A percentile compares a stretch with the other conserved stretches of the same genome.
Evolutionary conservation across 2,888 invertebrate species (phyloP).

Genomic region (Melinaea marsaeus): DNA sequence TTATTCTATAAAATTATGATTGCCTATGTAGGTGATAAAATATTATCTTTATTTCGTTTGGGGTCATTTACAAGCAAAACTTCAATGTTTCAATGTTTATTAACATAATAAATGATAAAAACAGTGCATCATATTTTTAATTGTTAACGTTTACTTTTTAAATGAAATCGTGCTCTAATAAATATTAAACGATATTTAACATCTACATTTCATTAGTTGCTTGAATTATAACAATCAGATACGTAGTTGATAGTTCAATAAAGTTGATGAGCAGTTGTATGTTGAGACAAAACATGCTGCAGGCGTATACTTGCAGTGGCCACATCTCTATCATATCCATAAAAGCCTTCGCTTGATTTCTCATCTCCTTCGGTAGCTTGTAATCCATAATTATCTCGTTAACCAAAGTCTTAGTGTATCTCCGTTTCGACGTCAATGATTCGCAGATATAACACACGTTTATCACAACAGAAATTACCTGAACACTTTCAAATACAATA

Average conservation of each 20-base stretch:
- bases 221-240: slow-evolving; percentile 62
- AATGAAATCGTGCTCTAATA: slow-evolving; percentile 2
- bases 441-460: slow-evolving; percentile 41
- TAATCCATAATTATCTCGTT: slow-evolving; percentile 61
- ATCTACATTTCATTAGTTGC: neutral
- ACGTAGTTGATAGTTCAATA: slow-evolving; percentile 59
- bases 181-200: no score
- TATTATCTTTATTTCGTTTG: no score
- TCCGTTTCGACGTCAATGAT: slow-evolving; percentile 42
- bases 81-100: no score
- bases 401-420: slow-evolving; percentile 47
- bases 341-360: slow-evolving; percentile 58
- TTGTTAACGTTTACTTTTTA: neutral
- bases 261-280: slow-evolving; percentile 58
- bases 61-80: no score
- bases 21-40: no score
- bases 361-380: slow-evolving; percentile 47
- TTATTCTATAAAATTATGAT: no score
- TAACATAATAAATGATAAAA: no score
- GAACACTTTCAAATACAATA: slow-evolving; percentile 47
- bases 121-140: neutral
- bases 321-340: slow-evolving; percentile 58
- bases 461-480: slow-evolving; percentile 23
- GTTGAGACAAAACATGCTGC: slow-evolving; percentile 60
- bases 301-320: slow-evolving; percentile 40